Conservation (phyloP, 37 sponge, comb jelly and placozoan genomes). For the Diacarnus erythraeanus region DNA sequence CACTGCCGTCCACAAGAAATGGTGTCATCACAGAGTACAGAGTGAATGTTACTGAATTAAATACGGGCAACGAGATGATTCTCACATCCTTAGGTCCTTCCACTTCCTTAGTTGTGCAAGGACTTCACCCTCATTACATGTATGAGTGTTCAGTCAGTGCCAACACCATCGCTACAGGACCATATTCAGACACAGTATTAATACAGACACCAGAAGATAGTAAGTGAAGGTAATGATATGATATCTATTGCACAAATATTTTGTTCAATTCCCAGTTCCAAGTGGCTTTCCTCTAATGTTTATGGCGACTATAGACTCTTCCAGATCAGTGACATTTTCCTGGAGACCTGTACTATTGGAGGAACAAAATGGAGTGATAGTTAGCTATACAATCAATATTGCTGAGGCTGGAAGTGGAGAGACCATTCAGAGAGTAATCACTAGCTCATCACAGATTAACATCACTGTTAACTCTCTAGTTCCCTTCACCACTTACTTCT, state of each 20-base stretch:
- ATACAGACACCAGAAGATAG: constrained; percentile 29
- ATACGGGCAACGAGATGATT: background rate
- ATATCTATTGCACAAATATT: too few species aligned
- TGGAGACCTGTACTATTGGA: constrained; percentile 21
- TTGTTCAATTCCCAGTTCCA: too few species aligned
- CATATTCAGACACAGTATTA: background rate
- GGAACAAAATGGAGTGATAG: constrained; percentile 30
- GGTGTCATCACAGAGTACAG: background rate
- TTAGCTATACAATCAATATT: too few species aligned
- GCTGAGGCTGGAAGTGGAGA: too few species aligned
- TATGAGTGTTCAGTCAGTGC: constrained; percentile 41
- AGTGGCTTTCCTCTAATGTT: constrained; percentile 16
- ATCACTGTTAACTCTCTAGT: too few species aligned
- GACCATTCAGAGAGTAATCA: too few species aligned
- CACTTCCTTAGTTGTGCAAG: background rate
- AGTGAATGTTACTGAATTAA: background rate
- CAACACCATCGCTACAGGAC: constrained; percentile 42
- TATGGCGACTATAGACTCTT: background rate
- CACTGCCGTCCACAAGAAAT: background rate
- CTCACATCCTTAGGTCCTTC: background rate
- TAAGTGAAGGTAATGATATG: too few species aligned
- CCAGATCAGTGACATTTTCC: constrained; percentile 7
- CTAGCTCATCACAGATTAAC: too few species aligned
- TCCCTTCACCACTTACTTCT: too few species aligned
- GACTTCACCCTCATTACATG: constrained; percentile 33